Evolutionary conservation across 2,888 invertebrate species (phyloP).

Genomic region (Zootermopsis nevadensis): DNA sequence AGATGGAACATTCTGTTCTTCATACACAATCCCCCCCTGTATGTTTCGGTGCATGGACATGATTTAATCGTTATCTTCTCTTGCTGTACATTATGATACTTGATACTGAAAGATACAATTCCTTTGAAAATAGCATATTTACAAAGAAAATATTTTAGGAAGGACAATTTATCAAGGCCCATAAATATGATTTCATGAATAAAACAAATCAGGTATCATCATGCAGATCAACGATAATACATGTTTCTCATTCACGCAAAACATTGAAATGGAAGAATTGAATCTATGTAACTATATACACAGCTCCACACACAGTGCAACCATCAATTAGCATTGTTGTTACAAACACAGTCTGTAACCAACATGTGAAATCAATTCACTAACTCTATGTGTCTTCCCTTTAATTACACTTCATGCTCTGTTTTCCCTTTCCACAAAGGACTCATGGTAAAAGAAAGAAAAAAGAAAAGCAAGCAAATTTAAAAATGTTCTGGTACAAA

Average conservation of each 20-base stretch:
- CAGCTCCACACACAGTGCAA: background rate
- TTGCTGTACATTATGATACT: background rate
- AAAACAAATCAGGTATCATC: background rate
- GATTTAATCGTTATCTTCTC: background rate
- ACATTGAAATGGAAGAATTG: background rate
- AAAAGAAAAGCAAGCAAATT: background rate
- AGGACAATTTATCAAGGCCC: background rate
- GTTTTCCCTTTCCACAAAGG: background rate
- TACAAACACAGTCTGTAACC: background rate
- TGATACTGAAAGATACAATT: background rate
- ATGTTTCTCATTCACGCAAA: background rate
- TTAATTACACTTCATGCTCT: background rate
- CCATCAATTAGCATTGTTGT: background rate
- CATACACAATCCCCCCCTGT: background rate
- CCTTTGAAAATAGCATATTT: too few relatives aligned
- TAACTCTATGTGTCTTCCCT: background rate
- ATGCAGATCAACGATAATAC: background rate
- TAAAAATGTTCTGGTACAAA: slow-evolving; percentile 16
- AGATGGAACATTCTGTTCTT: background rate
- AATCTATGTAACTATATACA: background rate
- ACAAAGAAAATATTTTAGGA: background rate
- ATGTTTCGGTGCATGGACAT: background rate
- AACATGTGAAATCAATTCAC: background rate
- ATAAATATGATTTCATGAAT: background rate
- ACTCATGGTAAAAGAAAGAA: background rate